Base-by-base conservation (phyloP, 2,113 vertebrate species). In the Phyllostomus hastatus region DNA sequence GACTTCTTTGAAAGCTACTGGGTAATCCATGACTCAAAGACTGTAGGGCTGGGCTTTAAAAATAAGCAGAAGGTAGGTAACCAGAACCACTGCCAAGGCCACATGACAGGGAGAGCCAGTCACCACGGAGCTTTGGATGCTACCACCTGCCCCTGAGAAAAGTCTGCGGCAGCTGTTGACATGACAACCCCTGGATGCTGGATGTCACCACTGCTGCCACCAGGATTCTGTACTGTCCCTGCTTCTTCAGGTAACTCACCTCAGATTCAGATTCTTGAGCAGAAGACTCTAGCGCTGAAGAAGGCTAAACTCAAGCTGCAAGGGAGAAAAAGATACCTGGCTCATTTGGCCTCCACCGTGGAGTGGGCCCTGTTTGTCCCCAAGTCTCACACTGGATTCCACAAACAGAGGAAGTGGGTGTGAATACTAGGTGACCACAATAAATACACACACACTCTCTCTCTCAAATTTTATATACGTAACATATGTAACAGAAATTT, bases 31-130 rank as follows among this genome's bases (percentile, higher is more conserved):
- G 78, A 73, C 46, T 85, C 20, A 41, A 11, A 61, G 7, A 1
- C 19, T 87, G 6, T 57, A 81, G 46, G 94, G 85, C 22, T 17
- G 59, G 85, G n/a, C 31, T 93, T n/a, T 91, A 81, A 95, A 94
- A 82, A 54, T 28, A 50, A 90, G 35, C 35, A 94, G 48, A 84
- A 72, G 26, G 76, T 2, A 20, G 76, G 24, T 46, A 90, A 41
- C 8, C 81, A 83, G 89, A 93, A 57, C 12, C 28, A 43, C 54
- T 35, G 10, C 33, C 24, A 16, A 95, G 64, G 7, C 28, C 64
- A 61, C 33, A 11, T 14, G 48, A 14, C 24, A 46, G 38, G 38
- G 90, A 79, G 10, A 79, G n/a, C 10, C 10, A 10, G 4, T 28
- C 61, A 38, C 43, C 19, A 5, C 17, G 52, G 73, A 83, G 31